phyloP scores from a whole-genome alignment of 2,797 vertebrate species.

The Poecilia gillii region DNA sequence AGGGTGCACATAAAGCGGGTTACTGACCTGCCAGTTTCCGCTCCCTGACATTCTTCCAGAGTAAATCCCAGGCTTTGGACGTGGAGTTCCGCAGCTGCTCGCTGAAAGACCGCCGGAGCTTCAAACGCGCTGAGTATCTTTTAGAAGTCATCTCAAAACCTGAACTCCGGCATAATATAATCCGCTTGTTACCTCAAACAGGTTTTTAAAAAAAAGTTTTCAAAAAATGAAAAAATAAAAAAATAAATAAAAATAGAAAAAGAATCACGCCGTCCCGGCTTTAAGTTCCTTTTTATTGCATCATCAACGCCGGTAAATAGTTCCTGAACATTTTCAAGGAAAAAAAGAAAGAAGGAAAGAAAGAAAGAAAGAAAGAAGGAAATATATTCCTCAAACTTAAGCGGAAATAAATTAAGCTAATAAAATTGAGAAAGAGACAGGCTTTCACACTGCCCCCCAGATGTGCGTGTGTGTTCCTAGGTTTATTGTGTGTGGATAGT shows the following conservation, averaged over 20 bases:
- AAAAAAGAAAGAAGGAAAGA: neutral
- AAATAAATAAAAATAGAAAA: neutral
- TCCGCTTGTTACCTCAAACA: conserved; percentile 38
- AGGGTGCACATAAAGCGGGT: conserved; percentile 20
- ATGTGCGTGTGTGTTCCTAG: conserved; percentile 64
- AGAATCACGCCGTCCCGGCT: conserved; percentile 26
- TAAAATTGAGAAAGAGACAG: conserved; percentile 20
- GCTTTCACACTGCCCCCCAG: conserved; percentile 69
- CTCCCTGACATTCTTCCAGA: conserved; percentile 91
- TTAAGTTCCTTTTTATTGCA: conserved; percentile 1
- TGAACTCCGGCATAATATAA: conserved; percentile 71
- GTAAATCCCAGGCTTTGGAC: conserved; percentile 90
- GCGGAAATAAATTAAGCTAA: neutral
- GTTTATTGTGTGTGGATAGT: conserved; percentile 29
- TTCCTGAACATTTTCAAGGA: conserved; percentile 28
- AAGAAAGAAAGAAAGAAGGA: neutral
- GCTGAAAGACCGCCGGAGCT: conserved; percentile 89
- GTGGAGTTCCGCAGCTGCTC: conserved; percentile 89
- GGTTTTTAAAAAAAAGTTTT: conserved; percentile 20
- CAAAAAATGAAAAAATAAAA: neutral
- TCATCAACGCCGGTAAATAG: conserved; percentile 19
- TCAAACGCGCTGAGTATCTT: conserved; percentile 77
- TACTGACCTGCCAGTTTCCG: conserved; percentile 91
- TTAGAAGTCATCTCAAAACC: conserved; percentile 82
- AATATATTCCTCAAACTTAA: conserved; percentile 8